phyloP scores from a whole-genome alignment of 2,797 vertebrate species.

The Phataginus tricuspis region DNA sequence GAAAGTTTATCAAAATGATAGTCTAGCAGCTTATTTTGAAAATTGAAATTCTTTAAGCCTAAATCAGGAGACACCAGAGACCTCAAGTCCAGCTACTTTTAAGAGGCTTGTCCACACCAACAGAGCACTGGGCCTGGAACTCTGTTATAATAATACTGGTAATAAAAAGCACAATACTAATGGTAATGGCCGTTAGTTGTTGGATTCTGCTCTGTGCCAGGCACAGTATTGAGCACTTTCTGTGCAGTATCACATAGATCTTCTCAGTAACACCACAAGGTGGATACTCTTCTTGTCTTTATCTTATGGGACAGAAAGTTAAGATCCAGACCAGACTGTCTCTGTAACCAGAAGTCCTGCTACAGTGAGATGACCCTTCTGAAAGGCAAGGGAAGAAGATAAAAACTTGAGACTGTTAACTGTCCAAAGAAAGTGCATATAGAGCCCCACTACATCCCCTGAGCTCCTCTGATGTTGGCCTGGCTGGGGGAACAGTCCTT shows the following conservation, averaged over 20 bases:
- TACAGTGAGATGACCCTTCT: background rate
- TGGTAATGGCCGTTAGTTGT: background rate
- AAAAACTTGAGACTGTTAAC: background rate
- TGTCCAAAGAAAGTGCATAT: background rate
- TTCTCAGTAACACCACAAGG: too few species aligned
- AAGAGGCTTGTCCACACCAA: background rate
- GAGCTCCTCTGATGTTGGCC: too few species aligned
- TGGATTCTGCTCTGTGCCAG: background rate
- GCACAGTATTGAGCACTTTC: background rate
- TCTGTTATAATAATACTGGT: background rate
- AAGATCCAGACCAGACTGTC: background rate
- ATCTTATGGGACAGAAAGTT: background rate
- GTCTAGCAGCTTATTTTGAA: background rate
- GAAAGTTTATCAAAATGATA: background rate
- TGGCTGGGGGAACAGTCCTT: background rate
- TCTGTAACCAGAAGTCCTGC: background rate
- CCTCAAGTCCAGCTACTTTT: background rate
- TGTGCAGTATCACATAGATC: background rate
- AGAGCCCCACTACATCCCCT: too few species aligned
- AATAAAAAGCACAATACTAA: background rate
- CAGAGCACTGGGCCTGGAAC: background rate
- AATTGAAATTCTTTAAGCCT: background rate
- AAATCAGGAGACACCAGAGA: background rate
- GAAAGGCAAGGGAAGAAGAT: background rate
- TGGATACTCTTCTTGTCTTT: background rate